These are phyloP conservation scores for Phaethornis superciliosus DNA, from an alignment of 2,113 vertebrate genomes.

Conservation along the genomic window DNA sequence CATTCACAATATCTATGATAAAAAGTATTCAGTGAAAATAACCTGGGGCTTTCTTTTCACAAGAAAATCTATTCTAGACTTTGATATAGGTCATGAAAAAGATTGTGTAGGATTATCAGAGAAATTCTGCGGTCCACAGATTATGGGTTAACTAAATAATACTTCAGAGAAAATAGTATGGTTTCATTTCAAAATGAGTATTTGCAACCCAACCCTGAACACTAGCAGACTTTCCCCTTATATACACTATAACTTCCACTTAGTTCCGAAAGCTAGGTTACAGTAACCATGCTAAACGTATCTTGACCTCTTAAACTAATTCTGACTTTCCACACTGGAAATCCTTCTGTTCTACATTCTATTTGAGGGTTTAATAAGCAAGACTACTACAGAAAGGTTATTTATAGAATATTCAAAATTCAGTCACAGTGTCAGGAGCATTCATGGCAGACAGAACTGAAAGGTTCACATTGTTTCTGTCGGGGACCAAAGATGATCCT, in stretches of 20 bases:
- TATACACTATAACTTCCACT: background rate
- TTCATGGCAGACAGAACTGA: background rate
- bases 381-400: background rate
- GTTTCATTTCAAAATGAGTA: constrained; percentile 5
- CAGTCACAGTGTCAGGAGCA: background rate
- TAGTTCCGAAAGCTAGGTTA: background rate
- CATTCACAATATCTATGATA: background rate
- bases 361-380: background rate
- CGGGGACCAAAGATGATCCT: background rate
- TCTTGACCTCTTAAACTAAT: background rate
- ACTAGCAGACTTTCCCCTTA: background rate
- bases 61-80: background rate
- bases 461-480: background rate
- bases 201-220: background rate
- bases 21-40: background rate
- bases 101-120: background rate
- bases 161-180: background rate
- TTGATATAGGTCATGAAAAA: background rate
- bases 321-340: background rate
- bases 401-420: background rate
- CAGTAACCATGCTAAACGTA: background rate
- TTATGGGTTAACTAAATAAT: background rate
- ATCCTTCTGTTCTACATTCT: background rate
- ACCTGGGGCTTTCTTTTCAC: background rate
- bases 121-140: background rate